phyloP scores from a whole-genome alignment of 2,888 invertebrate species.

The Pyralis farinalis region DNA sequence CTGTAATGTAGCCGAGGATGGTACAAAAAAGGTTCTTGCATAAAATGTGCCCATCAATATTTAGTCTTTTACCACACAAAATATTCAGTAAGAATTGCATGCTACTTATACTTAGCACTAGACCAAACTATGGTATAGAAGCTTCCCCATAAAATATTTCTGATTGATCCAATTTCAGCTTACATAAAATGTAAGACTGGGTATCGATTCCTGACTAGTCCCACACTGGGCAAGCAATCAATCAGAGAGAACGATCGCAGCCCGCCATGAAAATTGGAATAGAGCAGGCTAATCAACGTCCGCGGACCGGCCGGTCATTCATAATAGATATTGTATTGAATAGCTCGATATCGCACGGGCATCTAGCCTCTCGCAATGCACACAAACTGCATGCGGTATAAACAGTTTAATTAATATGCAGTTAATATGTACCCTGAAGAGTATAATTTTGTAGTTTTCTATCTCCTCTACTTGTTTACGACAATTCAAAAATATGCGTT shows the following conservation, averaged over 20 bases:
- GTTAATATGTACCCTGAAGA: conserved; percentile 16
- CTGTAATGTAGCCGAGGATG: no score
- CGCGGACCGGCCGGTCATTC: conserved; percentile 47
- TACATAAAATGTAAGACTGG: conserved; percentile 7
- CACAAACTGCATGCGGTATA: conserved; percentile 10
- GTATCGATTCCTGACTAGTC: conserved; percentile 7
- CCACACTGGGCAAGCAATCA: conserved; percentile 52
- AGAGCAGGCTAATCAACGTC: conserved; percentile 60
- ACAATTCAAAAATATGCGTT: no score
- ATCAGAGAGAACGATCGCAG: conserved; percentile 54
- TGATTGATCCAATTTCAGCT: not conserved
- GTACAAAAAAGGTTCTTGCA: no score
- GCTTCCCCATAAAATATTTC: no score
- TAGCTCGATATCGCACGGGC: conserved; percentile 46
- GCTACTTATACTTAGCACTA: no score
- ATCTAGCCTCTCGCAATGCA: conserved; percentile 52
- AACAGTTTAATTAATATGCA: conserved; percentile 37
- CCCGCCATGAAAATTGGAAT: conserved; percentile 67
- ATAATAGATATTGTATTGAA: conserved; percentile 69
- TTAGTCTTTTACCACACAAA: no score
- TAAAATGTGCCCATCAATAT: no score
- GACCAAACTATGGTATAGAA: no score
- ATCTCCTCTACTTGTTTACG: conserved; percentile 7
- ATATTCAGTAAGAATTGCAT: no score
- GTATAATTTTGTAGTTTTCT: no score